Evolutionary conservation across 2,797 vertebrate genomes (phyloP).

Genomic region (Anas capensis): DNA sequence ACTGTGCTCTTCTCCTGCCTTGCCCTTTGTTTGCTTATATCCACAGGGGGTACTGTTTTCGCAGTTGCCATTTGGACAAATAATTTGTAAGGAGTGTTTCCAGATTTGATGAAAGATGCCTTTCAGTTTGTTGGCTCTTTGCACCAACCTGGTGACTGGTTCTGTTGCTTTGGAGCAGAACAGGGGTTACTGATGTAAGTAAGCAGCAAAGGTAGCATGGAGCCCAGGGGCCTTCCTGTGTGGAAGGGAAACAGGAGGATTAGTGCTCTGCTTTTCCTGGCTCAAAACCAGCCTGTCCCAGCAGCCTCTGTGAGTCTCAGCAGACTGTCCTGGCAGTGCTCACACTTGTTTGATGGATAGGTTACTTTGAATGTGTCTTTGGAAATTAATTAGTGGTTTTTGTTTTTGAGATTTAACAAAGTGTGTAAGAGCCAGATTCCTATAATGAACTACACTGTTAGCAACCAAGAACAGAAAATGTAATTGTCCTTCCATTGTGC

Average conservation of each 20-base stretch:
- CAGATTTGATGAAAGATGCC: neutral
- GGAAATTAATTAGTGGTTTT: neutral
- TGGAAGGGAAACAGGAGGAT: neutral
- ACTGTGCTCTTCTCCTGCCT: neutral
- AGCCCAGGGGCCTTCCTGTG: neutral
- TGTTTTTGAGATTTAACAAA: neutral
- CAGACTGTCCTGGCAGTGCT: neutral
- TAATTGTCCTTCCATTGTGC: neutral
- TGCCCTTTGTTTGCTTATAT: neutral
- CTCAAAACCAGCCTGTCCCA: neutral
- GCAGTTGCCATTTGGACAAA: neutral
- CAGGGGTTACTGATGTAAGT: accelerated
- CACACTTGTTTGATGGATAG: neutral
- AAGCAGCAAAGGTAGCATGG: neutral
- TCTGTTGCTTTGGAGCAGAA: neutral
- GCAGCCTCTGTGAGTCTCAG: neutral
- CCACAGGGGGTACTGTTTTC: neutral
- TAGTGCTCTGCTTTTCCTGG: too few relatives aligned
- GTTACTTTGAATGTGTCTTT: neutral
- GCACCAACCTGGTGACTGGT: neutral
- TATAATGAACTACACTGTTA: neutral
- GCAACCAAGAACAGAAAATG: neutral
- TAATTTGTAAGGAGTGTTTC: neutral
- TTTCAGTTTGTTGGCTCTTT: neutral
- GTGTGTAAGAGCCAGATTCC: neutral